Conservation (phyloP, 1,140 invertebrate genomes). For the Macrobrachium nipponense region DNA sequence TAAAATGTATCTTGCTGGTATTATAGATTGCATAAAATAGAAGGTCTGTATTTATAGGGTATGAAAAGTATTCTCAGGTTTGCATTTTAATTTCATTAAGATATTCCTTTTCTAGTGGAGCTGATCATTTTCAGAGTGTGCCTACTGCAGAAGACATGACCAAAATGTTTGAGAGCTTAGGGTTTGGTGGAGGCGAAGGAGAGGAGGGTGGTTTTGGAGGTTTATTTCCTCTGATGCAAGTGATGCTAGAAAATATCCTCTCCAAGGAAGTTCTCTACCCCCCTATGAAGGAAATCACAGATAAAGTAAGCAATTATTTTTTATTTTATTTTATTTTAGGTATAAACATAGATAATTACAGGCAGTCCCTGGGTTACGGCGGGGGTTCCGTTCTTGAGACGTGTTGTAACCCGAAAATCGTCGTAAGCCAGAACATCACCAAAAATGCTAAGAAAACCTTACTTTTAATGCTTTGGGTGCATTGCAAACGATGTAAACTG, state of each 20-base stretch:
- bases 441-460: no score
- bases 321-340: no score
- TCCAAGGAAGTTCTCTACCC: conserved; percentile 61
- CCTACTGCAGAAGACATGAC: conserved; percentile 58
- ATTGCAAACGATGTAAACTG: no score
- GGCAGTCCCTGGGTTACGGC: no score
- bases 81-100: background rate
- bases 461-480: no score
- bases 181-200: conserved; percentile 21
- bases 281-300: conserved; percentile 60
- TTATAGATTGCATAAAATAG: no score
- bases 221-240: conserved; percentile 61
- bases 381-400: no score
- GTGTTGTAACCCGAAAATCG: no score
- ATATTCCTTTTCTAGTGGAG: background rate
- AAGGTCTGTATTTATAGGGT: no score
- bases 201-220: conserved; percentile 44
- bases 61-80: background rate
- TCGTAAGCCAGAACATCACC: no score
- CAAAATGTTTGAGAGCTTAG: conserved; percentile 59
- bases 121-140: conserved; percentile 22
- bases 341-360: no score
- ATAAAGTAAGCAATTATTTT: conserved; percentile 37
- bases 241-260: conserved; percentile 62
- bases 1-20: no score